phyloP scores from a whole-genome alignment of 2,888 invertebrate species.

The Limenitis camilla region DNA sequence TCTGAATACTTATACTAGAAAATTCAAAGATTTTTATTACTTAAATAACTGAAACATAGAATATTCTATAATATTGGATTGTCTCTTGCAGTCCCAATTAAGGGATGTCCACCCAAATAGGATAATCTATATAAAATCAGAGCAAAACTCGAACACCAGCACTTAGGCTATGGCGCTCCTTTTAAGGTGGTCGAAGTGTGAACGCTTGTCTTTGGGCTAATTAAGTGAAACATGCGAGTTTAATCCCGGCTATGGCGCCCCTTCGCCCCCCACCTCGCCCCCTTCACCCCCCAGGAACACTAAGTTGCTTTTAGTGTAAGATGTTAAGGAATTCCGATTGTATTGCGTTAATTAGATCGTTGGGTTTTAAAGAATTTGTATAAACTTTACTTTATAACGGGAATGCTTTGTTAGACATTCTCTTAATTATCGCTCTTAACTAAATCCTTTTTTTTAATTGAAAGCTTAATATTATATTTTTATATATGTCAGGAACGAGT shows the following conservation, averaged over 20 bases:
- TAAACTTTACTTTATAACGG: not conserved
- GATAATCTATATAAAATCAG: slow-evolving; percentile 21
- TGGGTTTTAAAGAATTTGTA: slow-evolving; percentile 13
- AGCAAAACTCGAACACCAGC: slow-evolving; percentile 44
- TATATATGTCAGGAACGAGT: no score
- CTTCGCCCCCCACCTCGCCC: slow-evolving; percentile 48
- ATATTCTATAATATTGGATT: no score
- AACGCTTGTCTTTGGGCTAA: slow-evolving; percentile 60
- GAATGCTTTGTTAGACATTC: slow-evolving; percentile 4
- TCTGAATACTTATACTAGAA: no score
- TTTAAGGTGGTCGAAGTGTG: slow-evolving; percentile 61
- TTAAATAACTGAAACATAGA: no score
- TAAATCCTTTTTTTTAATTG: no score
- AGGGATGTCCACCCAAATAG: slow-evolving; percentile 9
- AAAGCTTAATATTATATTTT: no score
- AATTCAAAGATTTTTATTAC: no score
- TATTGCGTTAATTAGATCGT: slow-evolving; percentile 40
- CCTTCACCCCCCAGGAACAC: slow-evolving; percentile 42
- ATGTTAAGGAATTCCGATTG: slow-evolving; percentile 66
- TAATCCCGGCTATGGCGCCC: slow-evolving; percentile 42
- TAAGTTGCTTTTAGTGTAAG: slow-evolving; percentile 65
- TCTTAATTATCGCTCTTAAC: not conserved
- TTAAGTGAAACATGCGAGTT: slow-evolving; percentile 60
- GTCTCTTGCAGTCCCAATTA: not conserved
- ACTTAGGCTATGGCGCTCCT: slow-evolving; percentile 61